phyloP scores from a whole-genome alignment of 2,797 vertebrate genomes.

The Channallabes apus region DNA sequence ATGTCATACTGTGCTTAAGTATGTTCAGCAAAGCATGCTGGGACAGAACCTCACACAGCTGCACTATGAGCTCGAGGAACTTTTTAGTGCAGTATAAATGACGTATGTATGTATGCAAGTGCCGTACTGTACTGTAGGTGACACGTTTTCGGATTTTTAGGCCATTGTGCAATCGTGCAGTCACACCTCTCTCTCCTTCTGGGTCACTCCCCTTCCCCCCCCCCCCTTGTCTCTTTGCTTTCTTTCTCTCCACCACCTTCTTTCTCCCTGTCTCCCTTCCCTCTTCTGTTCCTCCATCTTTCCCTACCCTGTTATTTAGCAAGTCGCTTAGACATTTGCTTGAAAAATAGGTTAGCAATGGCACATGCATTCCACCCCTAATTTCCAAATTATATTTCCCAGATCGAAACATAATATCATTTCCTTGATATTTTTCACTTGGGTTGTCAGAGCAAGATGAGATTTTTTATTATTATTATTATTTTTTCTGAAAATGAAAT shows the following conservation, averaged over 20 bases:
- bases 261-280: neutral
- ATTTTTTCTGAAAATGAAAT: slow-evolving; percentile 5
- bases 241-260: neutral
- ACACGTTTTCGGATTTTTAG: slow-evolving; percentile 8
- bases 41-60: neutral
- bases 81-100: neutral
- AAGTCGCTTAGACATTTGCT: slow-evolving; percentile 1
- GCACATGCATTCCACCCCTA: slow-evolving; percentile 4
- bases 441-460: slow-evolving; percentile 14
- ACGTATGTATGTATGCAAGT: neutral
- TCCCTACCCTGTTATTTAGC: neutral
- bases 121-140: no score
- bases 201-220: neutral
- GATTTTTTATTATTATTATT: no score
- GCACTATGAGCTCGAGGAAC: neutral
- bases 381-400: slow-evolving; percentile 29
- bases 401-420: slow-evolving; percentile 28
- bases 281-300: neutral
- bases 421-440: slow-evolving; percentile 24
- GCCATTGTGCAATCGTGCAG: neutral
- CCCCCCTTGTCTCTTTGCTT: neutral
- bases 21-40: slow-evolving; percentile 13
- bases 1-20: neutral
- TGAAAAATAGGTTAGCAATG: slow-evolving; percentile 20
- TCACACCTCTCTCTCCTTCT: neutral